These are phyloP conservation scores for Apocrypta bakeri DNA, from an alignment of 1,140 invertebrate species.

Conservation along the genomic window DNA sequence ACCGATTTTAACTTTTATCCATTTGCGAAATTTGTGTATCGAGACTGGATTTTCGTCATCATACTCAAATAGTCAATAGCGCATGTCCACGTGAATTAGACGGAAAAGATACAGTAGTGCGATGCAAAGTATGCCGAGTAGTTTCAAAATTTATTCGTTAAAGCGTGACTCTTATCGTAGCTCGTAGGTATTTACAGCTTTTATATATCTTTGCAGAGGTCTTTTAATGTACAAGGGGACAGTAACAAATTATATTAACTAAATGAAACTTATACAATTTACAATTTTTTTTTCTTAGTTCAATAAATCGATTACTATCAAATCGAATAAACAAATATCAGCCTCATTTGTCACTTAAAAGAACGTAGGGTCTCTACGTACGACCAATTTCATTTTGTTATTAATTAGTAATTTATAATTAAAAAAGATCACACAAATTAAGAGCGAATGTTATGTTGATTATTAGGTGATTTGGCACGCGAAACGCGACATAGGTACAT, in stretches of 20 bases:
- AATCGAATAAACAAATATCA: slow-evolving; percentile 1
- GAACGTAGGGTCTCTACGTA: neutral
- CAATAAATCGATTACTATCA: slow-evolving; percentile 20
- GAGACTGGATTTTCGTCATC: slow-evolving; percentile 24
- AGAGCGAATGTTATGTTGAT: slow-evolving; percentile 17
- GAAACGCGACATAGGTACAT: neutral
- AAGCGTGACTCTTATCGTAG: slow-evolving; percentile 25
- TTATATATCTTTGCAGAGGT: slow-evolving; percentile 16
- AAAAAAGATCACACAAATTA: slow-evolving; percentile 31
- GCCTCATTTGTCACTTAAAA: slow-evolving; percentile 15
- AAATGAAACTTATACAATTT: slow-evolving; percentile 36
- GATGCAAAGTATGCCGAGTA: slow-evolving; percentile 34
- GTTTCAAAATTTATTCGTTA: slow-evolving; percentile 43
- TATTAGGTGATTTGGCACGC: slow-evolving; percentile 25
- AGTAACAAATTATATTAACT: slow-evolving; percentile 27
- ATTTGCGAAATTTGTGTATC: neutral
- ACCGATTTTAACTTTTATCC: neutral
- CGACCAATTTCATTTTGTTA: slow-evolving; percentile 6
- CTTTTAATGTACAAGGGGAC: slow-evolving; percentile 40
- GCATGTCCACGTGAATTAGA: neutral
- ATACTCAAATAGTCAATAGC: slow-evolving; percentile 12
- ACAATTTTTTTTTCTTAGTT: slow-evolving; percentile 38
- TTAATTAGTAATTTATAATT: slow-evolving; percentile 36
- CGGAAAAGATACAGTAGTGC: neutral
- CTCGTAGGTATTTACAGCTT: slow-evolving; percentile 44